Base-by-base conservation (phyloP, 2,797 vertebrate species). In the Cheracebus regulus region DNA sequence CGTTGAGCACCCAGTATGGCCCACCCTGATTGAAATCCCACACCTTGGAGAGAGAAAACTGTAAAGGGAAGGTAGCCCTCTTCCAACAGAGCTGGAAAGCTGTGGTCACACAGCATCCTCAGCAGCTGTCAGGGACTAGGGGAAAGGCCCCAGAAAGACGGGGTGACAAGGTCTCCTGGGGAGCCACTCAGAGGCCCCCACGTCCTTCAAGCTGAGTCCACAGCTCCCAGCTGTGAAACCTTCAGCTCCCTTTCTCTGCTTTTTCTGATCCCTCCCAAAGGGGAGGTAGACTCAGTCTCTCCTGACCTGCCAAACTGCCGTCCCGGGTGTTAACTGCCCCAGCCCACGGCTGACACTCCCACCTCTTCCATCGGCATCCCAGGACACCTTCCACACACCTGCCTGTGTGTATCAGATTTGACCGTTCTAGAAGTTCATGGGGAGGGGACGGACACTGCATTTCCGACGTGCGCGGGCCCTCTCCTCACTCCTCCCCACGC, bases 281-380 rank as follows among this genome's bases (percentile, higher is more conserved):
- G 30, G 46, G 17, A 81, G 24, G 81, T n/a, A 39, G 13, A 24
- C 5, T 7, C 12, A 7, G 33, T 57, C 46, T 22, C 72, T 88
- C 20, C 52, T 14, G 15, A n/a, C 4, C 10, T 36, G 3, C 36
- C 26, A 76, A 2, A 20, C 20, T 20, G 39, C 36, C 75, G 39
- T 86, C 4, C 36, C 33, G 33, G 33, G 72, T 72, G 33, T n/a
- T 2, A 2, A 36, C 50, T 30, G 50, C n/a, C 58, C 50, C 28
- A 0, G 72, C 20, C 52, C 46, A 4, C 1, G 0, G 7, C 0
- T 19, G 73, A 44, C 57, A n/a, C 22, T 10, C 13, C 11, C 33
- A 12, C 48, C 41, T 10, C 85, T 17, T 4, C 81, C 85, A 41
- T 39, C n/a, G 26, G 33, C 39, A 20, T 19, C 55, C 9, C 75